A percentile compares a stretch with the other conserved stretches of the same genome.
These are phyloP conservation scores for Harpagifer antarcticus DNA, from an alignment of 2,797 vertebrate genomes.

Conservation along the genomic window DNA sequence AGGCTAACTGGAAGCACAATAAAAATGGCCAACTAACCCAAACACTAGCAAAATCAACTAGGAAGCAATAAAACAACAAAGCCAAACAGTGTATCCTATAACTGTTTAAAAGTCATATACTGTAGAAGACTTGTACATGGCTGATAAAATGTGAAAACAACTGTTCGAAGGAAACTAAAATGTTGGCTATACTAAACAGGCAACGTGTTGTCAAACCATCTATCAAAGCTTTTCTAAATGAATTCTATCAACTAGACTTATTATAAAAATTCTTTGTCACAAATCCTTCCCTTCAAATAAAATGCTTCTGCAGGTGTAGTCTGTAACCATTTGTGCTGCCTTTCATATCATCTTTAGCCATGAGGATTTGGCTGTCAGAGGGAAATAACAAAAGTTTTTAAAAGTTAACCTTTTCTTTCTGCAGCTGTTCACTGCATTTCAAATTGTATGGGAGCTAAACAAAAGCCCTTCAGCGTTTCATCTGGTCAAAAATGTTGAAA, in stretches of 20 bases:
- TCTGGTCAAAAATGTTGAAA: conserved; percentile 31
- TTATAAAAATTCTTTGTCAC: not conserved
- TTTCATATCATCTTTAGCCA: conserved; percentile 36
- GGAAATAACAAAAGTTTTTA: not conserved
- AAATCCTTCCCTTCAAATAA: not conserved
- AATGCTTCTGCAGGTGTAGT: conserved; percentile 9
- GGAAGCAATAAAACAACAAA: not conserved
- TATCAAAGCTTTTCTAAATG: too few relatives aligned
- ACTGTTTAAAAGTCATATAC: not conserved
- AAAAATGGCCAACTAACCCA: not conserved
- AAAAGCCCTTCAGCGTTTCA: conserved; percentile 44
- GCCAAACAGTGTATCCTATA: not conserved
- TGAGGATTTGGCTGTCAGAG: conserved; percentile 38
- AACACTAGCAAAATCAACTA: not conserved
- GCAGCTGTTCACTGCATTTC: conserved; percentile 16
- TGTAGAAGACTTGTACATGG: not conserved
- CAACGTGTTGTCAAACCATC: not conserved
- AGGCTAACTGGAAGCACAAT: not conserved
- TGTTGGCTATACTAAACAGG: not conserved
- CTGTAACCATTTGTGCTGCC: not conserved
- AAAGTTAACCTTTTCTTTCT: conserved; percentile 28
- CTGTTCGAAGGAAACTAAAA: too few relatives aligned
- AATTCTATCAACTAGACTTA: not conserved
- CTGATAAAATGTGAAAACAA: not conserved
- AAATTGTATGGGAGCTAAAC: conserved; percentile 29